Base-by-base conservation (phyloP, 2,888 invertebrate species). In the Embidobia sp. region DNA sequence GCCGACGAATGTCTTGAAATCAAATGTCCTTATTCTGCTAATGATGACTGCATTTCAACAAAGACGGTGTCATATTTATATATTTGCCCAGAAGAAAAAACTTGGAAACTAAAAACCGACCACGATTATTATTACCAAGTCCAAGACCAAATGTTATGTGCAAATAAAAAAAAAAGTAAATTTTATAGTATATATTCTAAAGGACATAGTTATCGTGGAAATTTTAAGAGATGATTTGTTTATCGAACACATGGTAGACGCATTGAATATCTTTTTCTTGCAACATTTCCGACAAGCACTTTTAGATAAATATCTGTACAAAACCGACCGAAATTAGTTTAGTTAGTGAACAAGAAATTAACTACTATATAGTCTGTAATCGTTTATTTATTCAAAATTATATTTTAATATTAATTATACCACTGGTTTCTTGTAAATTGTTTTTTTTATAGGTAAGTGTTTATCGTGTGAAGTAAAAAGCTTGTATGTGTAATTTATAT, bases 81-180 rank as follows among this genome's bases (percentile, higher is more conserved):
- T 26, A 27, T 51, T 22, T 49, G 48, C 10, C 13, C 42, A 15
- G 44, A 31, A 49, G 59, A 55, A 3, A 51, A 63, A 2, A 15
- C 3, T n/a, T 53, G 59, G 26, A 53, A 61, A 13, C 19, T 75
- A 16, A 73, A 69, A 26, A 42, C 40, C 18, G 10, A 61, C 6
- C 74, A 77, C 42, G 31, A 57, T 11, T 74, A 79, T 51, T 70
- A 77, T 55, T 73, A 67, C 48, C 67, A 77, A 49, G 26, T 77
- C 8, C 77, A 67, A 51, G 77, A 72, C 6, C 70, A 74, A 35
- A 35, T 77, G 27, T 51, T 57, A n/a, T 51, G 48, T 26, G 77
- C 78, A 7, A 57, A 76, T 22, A n/a, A 49, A 76, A 31, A 31
- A 57, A 18, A 61, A 44, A 37, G 70, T 64, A 19, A 46, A 72